Base-by-base conservation (phyloP, 2,113 vertebrate genomes). In the Entosphenus tridentatus region DNA sequence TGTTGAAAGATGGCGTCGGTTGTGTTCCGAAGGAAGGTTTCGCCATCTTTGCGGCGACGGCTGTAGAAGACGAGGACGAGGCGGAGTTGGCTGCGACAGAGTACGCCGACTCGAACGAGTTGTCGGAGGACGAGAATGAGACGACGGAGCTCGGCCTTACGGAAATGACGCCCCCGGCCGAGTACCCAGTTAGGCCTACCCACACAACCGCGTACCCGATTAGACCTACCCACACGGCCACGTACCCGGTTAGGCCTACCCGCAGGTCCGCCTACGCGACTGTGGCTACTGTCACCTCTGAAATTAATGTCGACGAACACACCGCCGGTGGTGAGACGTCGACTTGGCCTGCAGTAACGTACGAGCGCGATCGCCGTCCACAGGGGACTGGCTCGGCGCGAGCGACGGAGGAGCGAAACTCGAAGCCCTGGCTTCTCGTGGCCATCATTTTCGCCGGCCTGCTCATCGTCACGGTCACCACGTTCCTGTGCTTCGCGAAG, bases 61-160 rank as follows among this genome's bases (percentile, higher is more conserved):
- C 62, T 65, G 62, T n/a, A 65, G 62, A 65, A 65, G 21, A n/a
- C 62, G 10, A n/a, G n/a, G 62, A 65, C 11, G n/a, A 65, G 62
- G 10, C 9, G 62, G 21, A 16, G 62, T 16, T 65, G 62, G 9
- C 62, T 21, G 39, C 39, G 39, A 65, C 62, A 10, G 62, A 11
- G 62, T n/a, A n/a, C 21, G 10, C 62, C 9, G 62, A 16, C n/a
- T 65, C 10, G 21, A 21, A 16, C n/a, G n/a, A 21, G 62, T 16
- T 9, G 21, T 65, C 21, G 62, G 10, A 16, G 62, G 21, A 16
- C 8, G 21, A 65, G 9, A 21, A 21, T 65, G 62, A 9, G n/a
- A 16, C 62, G n/a, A 65, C 62, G n/a, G 21, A 65, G n/a, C n/a
- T 65, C 8, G 21, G n/a, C 10, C 21, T 21, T 65, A 65, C 8